Evolutionary conservation across 2,113 vertebrate genomes (phyloP).

Genomic region (Tachycineta bicolor): DNA sequence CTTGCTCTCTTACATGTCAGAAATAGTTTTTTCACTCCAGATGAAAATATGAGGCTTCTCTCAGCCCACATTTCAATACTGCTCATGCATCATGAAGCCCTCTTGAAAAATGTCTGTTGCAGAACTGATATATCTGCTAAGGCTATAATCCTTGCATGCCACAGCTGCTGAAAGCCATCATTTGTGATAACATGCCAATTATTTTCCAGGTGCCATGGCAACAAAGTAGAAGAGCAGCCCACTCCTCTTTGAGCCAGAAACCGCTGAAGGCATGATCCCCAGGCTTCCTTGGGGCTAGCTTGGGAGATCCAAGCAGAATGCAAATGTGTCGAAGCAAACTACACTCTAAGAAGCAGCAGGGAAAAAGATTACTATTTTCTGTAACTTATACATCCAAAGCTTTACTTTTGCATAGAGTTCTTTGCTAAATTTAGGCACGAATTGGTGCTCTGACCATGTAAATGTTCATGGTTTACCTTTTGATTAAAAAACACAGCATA

Average conservation of each 20-base stretch:
- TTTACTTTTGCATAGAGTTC: neutral
- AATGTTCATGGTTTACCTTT: neutral
- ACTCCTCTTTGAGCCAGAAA: accelerated
- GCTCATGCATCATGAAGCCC: neutral
- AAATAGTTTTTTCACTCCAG: neutral
- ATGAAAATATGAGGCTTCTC: neutral
- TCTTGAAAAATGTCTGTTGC: neutral
- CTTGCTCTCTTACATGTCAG: neutral
- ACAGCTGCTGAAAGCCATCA: neutral
- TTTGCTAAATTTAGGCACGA: neutral
- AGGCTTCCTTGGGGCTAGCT: neutral
- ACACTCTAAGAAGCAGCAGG: neutral
- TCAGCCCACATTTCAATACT: neutral
- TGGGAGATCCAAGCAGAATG: constrained; percentile 1
- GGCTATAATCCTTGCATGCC: neutral
- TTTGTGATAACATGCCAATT: neutral
- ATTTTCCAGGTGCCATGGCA: constrained; percentile 12
- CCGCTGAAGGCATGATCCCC: neutral
- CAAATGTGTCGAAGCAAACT: neutral
- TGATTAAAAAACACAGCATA: accelerated
- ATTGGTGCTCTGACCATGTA: neutral
- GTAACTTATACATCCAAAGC: neutral
- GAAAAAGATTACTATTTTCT: neutral
- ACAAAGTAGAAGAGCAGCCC: neutral
- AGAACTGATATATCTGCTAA: neutral